Evolutionary conservation across 2,888 invertebrate species (phyloP), one percentile per base, ranked within the genome.

Genomic region (Malthinus seriepunctatus): DNA sequence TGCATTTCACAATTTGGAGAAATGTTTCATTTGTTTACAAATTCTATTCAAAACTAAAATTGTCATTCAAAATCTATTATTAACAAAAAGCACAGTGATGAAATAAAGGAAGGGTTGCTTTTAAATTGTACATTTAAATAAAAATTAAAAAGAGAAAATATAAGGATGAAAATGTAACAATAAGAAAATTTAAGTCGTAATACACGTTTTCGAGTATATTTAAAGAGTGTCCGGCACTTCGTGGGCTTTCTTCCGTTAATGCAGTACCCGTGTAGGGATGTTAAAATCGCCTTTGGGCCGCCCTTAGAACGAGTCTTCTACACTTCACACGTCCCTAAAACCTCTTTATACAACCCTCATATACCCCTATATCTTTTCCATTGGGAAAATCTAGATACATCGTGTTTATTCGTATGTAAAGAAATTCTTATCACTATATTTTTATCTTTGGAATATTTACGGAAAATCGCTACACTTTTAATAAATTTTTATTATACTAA

Each of bases 261-360:
- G 78, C 78, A 78, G 73, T 72, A 77, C 74, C 69, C 77, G 76
- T 78, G 78, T 78, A 73, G 76, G 75, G 77, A 74, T 71, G 71
- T 68, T 68, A 70, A 76, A 78, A 78, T 77, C 77, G 76, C 77
- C 77, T 78, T 77, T 76, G 76, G 78, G 75, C 69, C 73, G 69
- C 69, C 71, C 68, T 65, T 64, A 67, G 72, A 70, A 70, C 72
- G 71, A 72, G 69, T 69, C 70, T 69, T 66, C 71, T 63, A 66
- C 68, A 68, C 67, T 67, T 63, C 64, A 66, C 71, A 71, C 71
- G 71, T 70, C 67, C 65, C 70, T 67, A 62, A 66, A 67, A 70
- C 70, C 72, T 71, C 65, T 69, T 71, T 71, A 71, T 68, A 67
- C 65, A 61, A 61, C 56, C 56, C 56, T 37, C 55, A 42, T 37